These are phyloP conservation scores for Eumaeus atala DNA, from an alignment of 1,140 invertebrate genomes.

Conservation along the genomic window DNA sequence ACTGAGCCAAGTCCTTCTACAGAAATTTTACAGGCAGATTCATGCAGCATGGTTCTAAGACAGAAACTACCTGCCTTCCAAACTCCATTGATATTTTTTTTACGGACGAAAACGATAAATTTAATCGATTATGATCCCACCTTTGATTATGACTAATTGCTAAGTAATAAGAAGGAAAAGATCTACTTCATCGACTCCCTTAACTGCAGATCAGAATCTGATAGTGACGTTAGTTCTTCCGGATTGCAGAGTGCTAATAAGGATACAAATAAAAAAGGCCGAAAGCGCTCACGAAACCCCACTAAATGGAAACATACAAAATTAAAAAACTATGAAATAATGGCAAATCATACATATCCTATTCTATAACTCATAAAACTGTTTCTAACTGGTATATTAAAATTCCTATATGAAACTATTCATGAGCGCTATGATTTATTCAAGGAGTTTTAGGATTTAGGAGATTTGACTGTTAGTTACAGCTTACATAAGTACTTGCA, in stretches of 20 bases:
- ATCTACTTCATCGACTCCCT: constrained; percentile 6
- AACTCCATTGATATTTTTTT: constrained; percentile 6
- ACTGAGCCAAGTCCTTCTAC: constrained; percentile 6
- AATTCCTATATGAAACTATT: not conserved
- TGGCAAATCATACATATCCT: too few relatives aligned
- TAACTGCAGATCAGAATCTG: not conserved
- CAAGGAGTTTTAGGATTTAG: constrained; percentile 12
- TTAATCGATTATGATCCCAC: constrained; percentile 1
- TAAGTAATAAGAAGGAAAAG: not conserved
- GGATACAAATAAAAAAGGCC: too few relatives aligned
- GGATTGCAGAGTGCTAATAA: too few relatives aligned
- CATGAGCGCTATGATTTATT: constrained; percentile 7
- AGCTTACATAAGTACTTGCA: constrained; percentile 15
- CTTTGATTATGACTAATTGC: constrained; percentile 1
- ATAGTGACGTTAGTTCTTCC: too few relatives aligned
- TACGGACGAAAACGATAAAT: constrained; percentile 2
- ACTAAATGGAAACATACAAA: not conserved
- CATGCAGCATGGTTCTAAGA: constrained; percentile 8
- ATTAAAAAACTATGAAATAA: too few relatives aligned
- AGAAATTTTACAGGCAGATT: constrained; percentile 11
- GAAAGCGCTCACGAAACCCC: too few relatives aligned
- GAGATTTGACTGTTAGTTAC: constrained; percentile 9
- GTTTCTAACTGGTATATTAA: constrained; percentile 1
- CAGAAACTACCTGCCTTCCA: constrained; percentile 2
- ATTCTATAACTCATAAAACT: constrained; percentile 11